These are phyloP conservation scores for Pachypsylla venusta DNA, from an alignment of 1,140 invertebrate species.

Conservation along the genomic window DNA sequence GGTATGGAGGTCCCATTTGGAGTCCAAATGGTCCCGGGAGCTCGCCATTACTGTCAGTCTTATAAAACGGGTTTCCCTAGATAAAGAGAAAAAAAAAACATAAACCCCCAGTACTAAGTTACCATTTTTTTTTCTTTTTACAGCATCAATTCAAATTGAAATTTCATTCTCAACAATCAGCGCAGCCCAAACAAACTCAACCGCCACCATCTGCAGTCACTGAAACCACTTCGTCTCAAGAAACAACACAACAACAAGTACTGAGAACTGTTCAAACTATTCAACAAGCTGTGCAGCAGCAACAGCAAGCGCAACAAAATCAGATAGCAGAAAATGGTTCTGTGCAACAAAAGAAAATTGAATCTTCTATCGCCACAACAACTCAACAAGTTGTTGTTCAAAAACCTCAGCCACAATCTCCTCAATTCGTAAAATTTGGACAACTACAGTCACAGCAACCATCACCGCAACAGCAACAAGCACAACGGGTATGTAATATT, in stretches of 20 bases:
- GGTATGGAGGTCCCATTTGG: too few species aligned
- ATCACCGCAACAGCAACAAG: too few species aligned
- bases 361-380: neutral
- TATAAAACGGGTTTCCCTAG: too few species aligned
- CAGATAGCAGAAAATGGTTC: too few species aligned
- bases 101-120: too few species aligned
- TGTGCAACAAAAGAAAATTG: neutral
- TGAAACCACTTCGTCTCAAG: neutral
- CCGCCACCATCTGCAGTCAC: neutral
- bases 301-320: neutral
- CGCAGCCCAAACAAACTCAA: neutral
- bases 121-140: neutral
- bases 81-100: too few species aligned
- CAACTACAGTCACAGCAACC: neutral
- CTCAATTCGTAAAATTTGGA: neutral
- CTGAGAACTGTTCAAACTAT: too few species aligned
- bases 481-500: too few species aligned
- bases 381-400: neutral
- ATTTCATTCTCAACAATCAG: slow-evolving; percentile 19
- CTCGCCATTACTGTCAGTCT: too few species aligned
- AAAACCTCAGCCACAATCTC: slow-evolving; percentile 1
- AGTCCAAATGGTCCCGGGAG: too few species aligned
- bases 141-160: slow-evolving; percentile 18
- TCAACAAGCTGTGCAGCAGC: neutral
- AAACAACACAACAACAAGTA: too few species aligned